Conservation (phyloP, 2,797 vertebrate genomes). For the Myotis daubentonii region DNA sequence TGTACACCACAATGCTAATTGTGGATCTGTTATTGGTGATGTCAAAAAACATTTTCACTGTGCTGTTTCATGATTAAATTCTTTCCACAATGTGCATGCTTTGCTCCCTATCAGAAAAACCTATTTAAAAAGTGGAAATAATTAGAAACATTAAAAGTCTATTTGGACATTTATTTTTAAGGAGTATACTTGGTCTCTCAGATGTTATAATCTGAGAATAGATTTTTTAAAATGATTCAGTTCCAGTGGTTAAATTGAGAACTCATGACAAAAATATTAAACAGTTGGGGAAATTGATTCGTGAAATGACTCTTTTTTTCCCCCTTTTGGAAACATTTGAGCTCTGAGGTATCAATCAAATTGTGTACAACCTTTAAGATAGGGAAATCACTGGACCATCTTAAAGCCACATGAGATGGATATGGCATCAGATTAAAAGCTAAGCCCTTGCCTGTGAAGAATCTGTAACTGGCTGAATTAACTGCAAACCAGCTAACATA, state of each 20-base stretch:
- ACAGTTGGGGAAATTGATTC: constrained; percentile 64
- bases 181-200: background rate
- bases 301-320: constrained; percentile 54
- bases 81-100: background rate
- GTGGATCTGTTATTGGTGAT: background rate
- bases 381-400: constrained; percentile 44
- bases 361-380: constrained; percentile 62
- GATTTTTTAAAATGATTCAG: constrained; percentile 39
- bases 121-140: constrained; percentile 56
- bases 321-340: constrained; percentile 66
- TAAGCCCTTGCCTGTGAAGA: constrained; percentile 31
- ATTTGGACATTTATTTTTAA: constrained; percentile 43
- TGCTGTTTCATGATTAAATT: background rate
- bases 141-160: constrained; percentile 43
- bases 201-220: constrained; percentile 44
- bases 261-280: constrained; percentile 60
- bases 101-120: constrained; percentile 43
- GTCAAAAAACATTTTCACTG: background rate
- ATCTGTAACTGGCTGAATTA: constrained; percentile 14
- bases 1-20: background rate
- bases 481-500: background rate
- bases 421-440: constrained; percentile 29
- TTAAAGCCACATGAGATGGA: constrained; percentile 51
- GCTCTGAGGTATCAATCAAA: constrained; percentile 65
- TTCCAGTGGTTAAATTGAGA: constrained; percentile 60